Evolutionary conservation across 1,140 invertebrate genomes (phyloP).

Genomic region (Popillia japonica): DNA sequence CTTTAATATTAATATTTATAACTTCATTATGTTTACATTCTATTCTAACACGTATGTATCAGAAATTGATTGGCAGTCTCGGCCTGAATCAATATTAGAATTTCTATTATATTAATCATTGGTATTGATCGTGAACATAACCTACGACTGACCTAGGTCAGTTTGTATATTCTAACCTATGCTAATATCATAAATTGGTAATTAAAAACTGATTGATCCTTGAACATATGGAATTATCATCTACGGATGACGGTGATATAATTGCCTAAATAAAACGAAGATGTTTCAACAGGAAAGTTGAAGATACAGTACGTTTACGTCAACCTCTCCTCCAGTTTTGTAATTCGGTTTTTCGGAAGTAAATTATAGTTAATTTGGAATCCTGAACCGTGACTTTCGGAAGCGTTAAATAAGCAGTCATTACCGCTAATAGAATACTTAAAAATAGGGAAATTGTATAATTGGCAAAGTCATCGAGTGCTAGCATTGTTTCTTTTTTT

Average conservation of each 20-base stretch:
- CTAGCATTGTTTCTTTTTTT: too few relatives aligned
- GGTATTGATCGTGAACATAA: background rate
- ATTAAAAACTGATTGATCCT: background rate
- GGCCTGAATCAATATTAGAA: background rate
- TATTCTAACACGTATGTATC: background rate
- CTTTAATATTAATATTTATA: conserved; percentile 3
- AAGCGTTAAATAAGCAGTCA: background rate
- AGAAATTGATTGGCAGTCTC: background rate
- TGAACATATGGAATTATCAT: background rate
- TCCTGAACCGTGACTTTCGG: background rate
- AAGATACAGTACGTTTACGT: background rate
- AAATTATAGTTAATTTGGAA: background rate
- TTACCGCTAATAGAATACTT: background rate
- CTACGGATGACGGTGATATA: too few relatives aligned
- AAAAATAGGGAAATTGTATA: background rate
- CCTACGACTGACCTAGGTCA: background rate
- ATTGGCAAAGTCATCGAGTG: background rate
- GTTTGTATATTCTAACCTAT: conserved; percentile 4
- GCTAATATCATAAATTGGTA: background rate
- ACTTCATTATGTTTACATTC: background rate
- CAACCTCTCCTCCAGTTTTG: background rate
- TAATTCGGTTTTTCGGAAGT: background rate
- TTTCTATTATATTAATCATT: background rate
- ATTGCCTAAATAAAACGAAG: too few relatives aligned
- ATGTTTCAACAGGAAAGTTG: too few relatives aligned